phyloP scores from a whole-genome alignment of 2,113 vertebrate genomes.

The Enhydra lutris region DNA sequence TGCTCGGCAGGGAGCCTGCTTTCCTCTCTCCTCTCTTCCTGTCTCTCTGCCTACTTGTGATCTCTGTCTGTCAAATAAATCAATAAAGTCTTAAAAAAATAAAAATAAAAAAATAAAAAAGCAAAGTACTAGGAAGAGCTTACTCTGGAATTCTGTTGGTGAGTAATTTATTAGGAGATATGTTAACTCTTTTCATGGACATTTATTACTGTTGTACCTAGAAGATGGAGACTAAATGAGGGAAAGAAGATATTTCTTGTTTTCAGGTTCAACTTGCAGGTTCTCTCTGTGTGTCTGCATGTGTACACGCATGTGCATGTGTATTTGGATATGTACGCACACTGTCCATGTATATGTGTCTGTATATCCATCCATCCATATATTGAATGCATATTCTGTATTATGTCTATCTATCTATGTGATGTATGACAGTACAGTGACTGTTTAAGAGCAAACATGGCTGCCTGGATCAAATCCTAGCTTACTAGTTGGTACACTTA shows the following conservation, averaged over 20 bases:
- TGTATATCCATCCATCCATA: neutral
- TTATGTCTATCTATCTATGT: neutral
- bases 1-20: no score
- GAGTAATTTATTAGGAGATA: neutral
- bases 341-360: neutral
- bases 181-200: neutral
- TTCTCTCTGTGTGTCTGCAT: neutral
- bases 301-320: neutral
- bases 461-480: neutral
- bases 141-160: neutral
- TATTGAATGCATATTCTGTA: neutral
- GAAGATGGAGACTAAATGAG: neutral
- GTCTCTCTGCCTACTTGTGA: no score
- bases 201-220: neutral
- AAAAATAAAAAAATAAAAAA: neutral
- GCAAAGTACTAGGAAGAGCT: neutral
- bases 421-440: neutral
- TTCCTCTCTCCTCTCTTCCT: no score
- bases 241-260: neutral
- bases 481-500: neutral
- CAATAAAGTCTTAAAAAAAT: no score
- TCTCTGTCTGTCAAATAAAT: no score
- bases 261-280: neutral
- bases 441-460: neutral
- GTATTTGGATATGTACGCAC: neutral